These are phyloP conservation scores for Embidobia sp. DNA, from an alignment of 2,888 invertebrate species.

Conservation along the genomic window DNA sequence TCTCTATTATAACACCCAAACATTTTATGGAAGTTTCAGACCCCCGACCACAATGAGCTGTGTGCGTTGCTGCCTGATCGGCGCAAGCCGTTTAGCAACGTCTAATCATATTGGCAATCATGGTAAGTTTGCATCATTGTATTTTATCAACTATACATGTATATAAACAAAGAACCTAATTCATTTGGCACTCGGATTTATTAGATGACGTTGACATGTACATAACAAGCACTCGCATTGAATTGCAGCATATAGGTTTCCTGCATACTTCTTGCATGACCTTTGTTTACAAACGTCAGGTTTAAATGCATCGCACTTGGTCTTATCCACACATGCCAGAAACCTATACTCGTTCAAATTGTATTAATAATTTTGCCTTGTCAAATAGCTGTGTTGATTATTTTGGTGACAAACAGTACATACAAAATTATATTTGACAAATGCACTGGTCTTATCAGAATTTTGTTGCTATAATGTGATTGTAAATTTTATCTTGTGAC, in stretches of 20 bases:
- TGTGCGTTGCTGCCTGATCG: constrained; percentile 79
- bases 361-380: constrained; percentile 13
- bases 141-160: constrained; percentile 33
- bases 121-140: constrained; percentile 71
- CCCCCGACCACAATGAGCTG: constrained; percentile 80
- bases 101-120: constrained; percentile 77
- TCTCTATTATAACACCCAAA: too few species aligned
- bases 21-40: too few species aligned
- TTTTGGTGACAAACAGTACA: constrained; percentile 3
- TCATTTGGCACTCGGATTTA: constrained; percentile 8
- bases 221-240: too few species aligned
- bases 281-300: too few species aligned
- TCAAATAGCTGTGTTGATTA: constrained; percentile 1
- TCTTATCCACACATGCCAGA: too few species aligned
- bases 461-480: too few species aligned
- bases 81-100: constrained; percentile 77
- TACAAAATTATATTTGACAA: too few species aligned
- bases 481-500: too few species aligned
- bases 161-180: constrained; percentile 12
- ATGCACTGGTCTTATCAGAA: too few species aligned
- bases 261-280: too few species aligned
- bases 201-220: background rate
- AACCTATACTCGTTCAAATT: background rate
- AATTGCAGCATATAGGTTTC: too few species aligned
- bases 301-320: too few species aligned